phyloP scores from a whole-genome alignment of 1,140 invertebrate genomes.

The Notospermus geniculatus region DNA sequence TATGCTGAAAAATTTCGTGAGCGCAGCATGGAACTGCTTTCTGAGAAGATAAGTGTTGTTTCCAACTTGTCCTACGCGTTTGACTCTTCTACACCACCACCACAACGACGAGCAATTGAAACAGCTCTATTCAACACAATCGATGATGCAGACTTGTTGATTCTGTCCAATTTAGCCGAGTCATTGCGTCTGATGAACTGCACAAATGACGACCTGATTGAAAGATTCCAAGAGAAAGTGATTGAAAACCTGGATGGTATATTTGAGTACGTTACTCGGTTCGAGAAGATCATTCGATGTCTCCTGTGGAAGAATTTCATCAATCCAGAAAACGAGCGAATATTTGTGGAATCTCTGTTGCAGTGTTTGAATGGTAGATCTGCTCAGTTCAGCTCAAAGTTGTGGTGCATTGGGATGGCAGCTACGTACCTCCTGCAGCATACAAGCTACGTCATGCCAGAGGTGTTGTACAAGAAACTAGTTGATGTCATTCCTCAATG shows the following conservation, averaged over 20 bases:
- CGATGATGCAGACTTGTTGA: slow-evolving; percentile 16
- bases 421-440: slow-evolving; percentile 19
- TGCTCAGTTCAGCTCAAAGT: slow-evolving; percentile 14
- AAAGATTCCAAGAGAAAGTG: slow-evolving; percentile 6
- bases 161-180: slow-evolving; percentile 18
- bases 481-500: slow-evolving; percentile 17
- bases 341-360: no score
- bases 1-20: no score
- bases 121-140: slow-evolving; percentile 2
- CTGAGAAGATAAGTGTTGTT: neutral
- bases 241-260: slow-evolving; percentile 12
- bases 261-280: slow-evolving; percentile 11
- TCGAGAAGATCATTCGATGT: slow-evolving; percentile 20
- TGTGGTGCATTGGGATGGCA: slow-evolving; percentile 14
- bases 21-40: no score
- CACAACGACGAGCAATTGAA: neutral
- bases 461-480: slow-evolving; percentile 15
- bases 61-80: neutral
- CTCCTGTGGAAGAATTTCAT: slow-evolving; percentile 12
- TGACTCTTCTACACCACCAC: neutral
- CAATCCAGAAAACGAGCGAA: slow-evolving; percentile 6
- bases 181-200: slow-evolving; percentile 10
- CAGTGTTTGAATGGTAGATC: no score
- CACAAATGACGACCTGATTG: slow-evolving; percentile 14
- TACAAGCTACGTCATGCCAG: slow-evolving; percentile 12